Percentiles rank a stretch among this genome's conserved stretches.
Conservation (phyloP, 2,888 invertebrate species). For the Lutraria lutraria region DNA sequence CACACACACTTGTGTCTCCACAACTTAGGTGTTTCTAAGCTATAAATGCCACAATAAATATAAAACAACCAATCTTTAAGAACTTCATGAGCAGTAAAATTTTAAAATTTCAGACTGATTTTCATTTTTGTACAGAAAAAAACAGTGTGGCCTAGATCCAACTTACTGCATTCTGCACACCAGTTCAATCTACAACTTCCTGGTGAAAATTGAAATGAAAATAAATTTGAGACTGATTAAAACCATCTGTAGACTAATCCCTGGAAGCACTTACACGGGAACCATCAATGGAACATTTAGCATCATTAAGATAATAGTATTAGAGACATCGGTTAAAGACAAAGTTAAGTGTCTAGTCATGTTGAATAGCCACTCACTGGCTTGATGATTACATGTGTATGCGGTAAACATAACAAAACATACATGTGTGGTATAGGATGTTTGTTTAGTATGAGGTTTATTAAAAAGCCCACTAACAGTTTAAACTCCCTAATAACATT, state of each 20-base stretch:
- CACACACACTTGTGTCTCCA: background rate
- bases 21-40: background rate
- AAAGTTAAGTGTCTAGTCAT: conserved; percentile 5
- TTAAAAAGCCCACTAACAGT: too few species aligned
- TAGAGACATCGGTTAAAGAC: background rate
- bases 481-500: too few species aligned
- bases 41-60: conserved; percentile 22
- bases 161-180: background rate
- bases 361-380: conserved; percentile 4
- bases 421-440: background rate
- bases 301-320: background rate
- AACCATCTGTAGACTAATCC: conserved; percentile 30
- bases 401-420: background rate
- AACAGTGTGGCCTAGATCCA: background rate
- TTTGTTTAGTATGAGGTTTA: too few species aligned
- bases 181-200: conserved; percentile 18
- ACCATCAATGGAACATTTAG: background rate
- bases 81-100: conserved; percentile 14
- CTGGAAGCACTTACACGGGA: conserved; percentile 6
- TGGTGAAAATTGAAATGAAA: conserved; percentile 28
- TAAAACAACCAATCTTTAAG: background rate
- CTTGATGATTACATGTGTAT: background rate
- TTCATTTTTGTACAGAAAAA: background rate
- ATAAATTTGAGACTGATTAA: conserved; percentile 31
- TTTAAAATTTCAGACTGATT: conserved; percentile 9